Evolutionary conservation across 2,888 invertebrate species (phyloP), one percentile per base, ranked within the genome.

Genomic region (Lingula anatina): DNA sequence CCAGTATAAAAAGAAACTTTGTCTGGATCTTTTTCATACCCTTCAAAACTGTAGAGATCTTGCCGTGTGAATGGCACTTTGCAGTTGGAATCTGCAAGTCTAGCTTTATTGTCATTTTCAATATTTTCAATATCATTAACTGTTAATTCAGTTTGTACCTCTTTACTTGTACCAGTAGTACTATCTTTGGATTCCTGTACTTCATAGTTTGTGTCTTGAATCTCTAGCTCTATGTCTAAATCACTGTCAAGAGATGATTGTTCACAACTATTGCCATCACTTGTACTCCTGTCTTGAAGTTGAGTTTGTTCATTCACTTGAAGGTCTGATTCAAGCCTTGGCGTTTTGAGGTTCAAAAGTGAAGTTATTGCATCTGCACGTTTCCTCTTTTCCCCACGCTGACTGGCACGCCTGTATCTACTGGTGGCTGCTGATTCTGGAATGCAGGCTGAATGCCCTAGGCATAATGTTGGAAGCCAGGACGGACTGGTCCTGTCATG

Each of bases 1-100:
- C 45, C 47, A 27, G 50, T 54, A 26, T 49, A 54, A 36, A 50
- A 42, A 9, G 27, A 9, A 9, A 50, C 48, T 41, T 37, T 45
- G 1, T 53, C 50, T 15, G 37, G 25, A 47, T 51, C 44, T 26
- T 49, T 28, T 18, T 49, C 35, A 21, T 43, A 51, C 24, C 25
- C 28, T 2, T 31, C 24, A n/a, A n/a, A n/a, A 23, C 46, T 40
- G 35, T 41, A 46, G 15, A 52, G 15, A 5, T 27, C 23, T 24
- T 42, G n/a, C n/a, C 12, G 2, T 1, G 25, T 9, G 2, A 18
- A 2, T 7, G 25, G 12, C 26, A 9, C 26, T 15, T 24, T 26
- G n/a, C n/a, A n/a, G n/a, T n/a, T n/a, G 20, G 41, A 7, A 2
- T 37, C 18, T 27, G 18, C 15, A 24, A 39, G 15, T 43, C 47